Percentiles rank a stretch among this genome's conserved stretches.
Conservation (phyloP, 1,140 invertebrate genomes). For the Eriocheir sinensis region DNA sequence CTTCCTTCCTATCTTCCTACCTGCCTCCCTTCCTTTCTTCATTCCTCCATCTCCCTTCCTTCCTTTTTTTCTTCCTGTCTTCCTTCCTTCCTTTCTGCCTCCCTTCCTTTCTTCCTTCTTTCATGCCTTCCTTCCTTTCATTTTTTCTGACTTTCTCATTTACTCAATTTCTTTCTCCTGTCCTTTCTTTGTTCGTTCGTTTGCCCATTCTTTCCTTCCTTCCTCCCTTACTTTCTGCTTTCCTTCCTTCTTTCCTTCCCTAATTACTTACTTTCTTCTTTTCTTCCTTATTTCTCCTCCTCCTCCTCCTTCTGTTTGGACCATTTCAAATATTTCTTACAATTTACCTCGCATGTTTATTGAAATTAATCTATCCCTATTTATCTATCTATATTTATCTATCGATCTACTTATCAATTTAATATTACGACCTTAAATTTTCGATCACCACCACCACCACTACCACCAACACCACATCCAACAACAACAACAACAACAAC, state of each 20-base stretch:
- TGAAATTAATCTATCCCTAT: too few relatives aligned
- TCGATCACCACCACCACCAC: too few relatives aligned
- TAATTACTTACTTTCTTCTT: background rate
- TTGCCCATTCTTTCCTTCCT: background rate
- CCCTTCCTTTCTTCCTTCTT: slow-evolving; percentile 7
- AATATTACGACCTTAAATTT: too few relatives aligned
- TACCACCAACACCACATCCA: too few relatives aligned
- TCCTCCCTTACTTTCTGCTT: background rate
- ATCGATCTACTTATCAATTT: too few relatives aligned
- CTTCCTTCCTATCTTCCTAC: background rate
- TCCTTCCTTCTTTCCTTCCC: slow-evolving; percentile 28
- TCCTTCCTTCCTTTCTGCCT: background rate
- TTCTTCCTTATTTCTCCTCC: background rate
- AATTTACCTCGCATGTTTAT: too few relatives aligned
- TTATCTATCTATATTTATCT: too few relatives aligned
- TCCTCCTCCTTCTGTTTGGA: slow-evolving; percentile 18
- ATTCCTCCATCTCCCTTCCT: background rate
- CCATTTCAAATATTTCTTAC: too few relatives aligned
- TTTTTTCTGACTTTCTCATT: background rate
- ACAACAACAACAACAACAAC: too few relatives aligned
- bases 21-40: background rate
- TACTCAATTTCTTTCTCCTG: background rate
- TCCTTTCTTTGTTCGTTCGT: background rate
- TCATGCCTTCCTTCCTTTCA: background rate
- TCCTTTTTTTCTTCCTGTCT: background rate